Percentiles rank a stretch among this genome's conserved stretches.
These are phyloP conservation scores for Oncorhynchus keta DNA, from an alignment of 2,113 vertebrate species.

Conservation along the genomic window DNA sequence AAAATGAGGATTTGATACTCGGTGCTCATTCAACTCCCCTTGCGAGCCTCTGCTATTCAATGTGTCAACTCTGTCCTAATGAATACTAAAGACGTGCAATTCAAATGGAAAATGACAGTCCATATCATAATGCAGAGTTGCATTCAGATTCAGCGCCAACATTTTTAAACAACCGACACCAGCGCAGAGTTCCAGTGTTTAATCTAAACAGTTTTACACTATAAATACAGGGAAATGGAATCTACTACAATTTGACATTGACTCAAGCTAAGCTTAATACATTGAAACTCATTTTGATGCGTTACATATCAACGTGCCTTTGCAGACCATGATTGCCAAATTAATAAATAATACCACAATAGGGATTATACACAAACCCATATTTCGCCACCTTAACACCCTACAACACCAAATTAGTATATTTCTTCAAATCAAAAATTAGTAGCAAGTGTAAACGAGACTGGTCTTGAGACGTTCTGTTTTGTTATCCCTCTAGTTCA, in stretches of 20 bases:
- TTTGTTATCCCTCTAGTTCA: not conserved
- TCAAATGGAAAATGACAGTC: not conserved
- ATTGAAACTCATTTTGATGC: constrained; percentile 10
- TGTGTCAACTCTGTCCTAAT: not conserved
- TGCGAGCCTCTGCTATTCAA: not conserved
- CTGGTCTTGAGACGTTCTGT: not conserved
- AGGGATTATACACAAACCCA: not conserved
- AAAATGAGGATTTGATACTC: constrained; percentile 10
- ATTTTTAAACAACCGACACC: not conserved
- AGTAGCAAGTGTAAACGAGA: not conserved
- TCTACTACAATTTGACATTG: constrained; percentile 26
- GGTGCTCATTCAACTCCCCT: not conserved
- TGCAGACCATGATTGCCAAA: not conserved
- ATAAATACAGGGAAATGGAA: constrained; percentile 19
- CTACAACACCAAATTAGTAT: not conserved
- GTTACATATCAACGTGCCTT: constrained; percentile 20
- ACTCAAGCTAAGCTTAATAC: not conserved
- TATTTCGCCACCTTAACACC: not conserved
- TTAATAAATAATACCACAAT: not conserved
- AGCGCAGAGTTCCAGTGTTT: not conserved
- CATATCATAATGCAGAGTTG: not conserved
- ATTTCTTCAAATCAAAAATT: not conserved
- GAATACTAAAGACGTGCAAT: not conserved
- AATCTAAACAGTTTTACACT: not conserved
- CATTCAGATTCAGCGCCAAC: not conserved